These are phyloP conservation scores for Poeciliopsis turrubarensis DNA, from an alignment of 2,113 vertebrate genomes.

Conservation along the genomic window DNA sequence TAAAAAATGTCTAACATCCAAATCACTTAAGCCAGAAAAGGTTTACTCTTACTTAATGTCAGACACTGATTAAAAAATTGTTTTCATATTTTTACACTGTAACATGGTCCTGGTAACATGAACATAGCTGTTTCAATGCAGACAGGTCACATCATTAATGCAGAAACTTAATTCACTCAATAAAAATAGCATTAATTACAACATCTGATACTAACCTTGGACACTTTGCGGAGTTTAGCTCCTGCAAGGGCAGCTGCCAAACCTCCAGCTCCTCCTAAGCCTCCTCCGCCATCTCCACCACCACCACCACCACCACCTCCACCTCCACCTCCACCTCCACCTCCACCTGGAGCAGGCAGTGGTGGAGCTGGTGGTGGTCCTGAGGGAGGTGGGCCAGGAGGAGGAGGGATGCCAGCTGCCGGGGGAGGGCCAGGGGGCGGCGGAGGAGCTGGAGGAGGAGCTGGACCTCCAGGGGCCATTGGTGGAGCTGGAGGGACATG, in stretches of 20 bases:
- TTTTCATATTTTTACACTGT: neutral
- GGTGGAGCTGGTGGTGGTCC: slow-evolving; percentile 82
- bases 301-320: slow-evolving; percentile 54
- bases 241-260: slow-evolving; percentile 86
- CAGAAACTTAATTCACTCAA: neutral
- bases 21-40: too few species aligned
- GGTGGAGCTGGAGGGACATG: slow-evolving; percentile 63
- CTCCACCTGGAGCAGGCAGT: slow-evolving; percentile 72
- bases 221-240: slow-evolving; percentile 88
- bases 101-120: too few species aligned
- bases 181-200: neutral
- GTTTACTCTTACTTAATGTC: too few species aligned
- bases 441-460: slow-evolving; percentile 50
- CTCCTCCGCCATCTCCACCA: slow-evolving; percentile 61
- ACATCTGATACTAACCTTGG: slow-evolving; percentile 79
- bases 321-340: slow-evolving; percentile 25
- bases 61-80: too few species aligned
- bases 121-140: neutral
- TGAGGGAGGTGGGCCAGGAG: slow-evolving; percentile 78
- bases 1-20: too few species aligned
- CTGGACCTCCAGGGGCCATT: slow-evolving; percentile 48
- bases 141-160: neutral
- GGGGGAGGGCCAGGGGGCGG: slow-evolving; percentile 78
- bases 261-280: slow-evolving; percentile 76
- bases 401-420: slow-evolving; percentile 65